Percentiles rank a stretch among this genome's conserved stretches.
These are phyloP conservation scores for Mnemiopsis leidyi DNA, from an alignment of 37 sponge, comb jelly and placozoan species.

Conservation along the genomic window DNA sequence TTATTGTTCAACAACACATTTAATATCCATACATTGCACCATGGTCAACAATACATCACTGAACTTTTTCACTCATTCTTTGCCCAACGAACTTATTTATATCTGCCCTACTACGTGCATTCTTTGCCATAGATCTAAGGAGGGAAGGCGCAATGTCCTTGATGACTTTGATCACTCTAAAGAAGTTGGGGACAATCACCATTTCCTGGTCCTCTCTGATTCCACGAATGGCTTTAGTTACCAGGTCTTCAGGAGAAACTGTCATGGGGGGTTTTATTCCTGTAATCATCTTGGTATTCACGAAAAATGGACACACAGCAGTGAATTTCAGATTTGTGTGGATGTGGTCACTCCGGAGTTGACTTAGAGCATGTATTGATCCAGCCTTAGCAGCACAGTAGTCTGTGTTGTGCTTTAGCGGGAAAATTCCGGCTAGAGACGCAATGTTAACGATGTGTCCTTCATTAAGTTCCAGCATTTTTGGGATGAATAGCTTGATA, in stretches of 20 bases:
- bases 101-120: background rate
- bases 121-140: background rate
- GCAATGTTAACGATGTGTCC: conserved; percentile 37
- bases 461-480: conserved; percentile 21
- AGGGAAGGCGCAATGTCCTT: background rate
- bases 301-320: conserved; percentile 48
- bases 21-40: no score
- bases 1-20: no score
- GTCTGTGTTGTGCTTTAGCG: background rate
- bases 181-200: background rate
- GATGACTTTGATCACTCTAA: background rate
- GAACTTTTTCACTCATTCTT: background rate
- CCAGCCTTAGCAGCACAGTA: conserved; percentile 54
- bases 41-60: background rate
- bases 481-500: conserved; percentile 10
- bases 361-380: conserved; percentile 9
- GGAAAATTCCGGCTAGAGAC: background rate
- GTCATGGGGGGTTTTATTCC: background rate
- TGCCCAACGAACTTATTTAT: background rate
- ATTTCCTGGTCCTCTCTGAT: background rate
- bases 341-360: background rate
- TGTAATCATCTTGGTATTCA: conserved; percentile 3
- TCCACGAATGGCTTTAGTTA: background rate
- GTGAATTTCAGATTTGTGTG: conserved; percentile 2
- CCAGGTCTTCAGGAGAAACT: background rate